Conservation (phyloP, 2,888 invertebrate species). For the Bursaphelenchus okinawaensis region DNA sequence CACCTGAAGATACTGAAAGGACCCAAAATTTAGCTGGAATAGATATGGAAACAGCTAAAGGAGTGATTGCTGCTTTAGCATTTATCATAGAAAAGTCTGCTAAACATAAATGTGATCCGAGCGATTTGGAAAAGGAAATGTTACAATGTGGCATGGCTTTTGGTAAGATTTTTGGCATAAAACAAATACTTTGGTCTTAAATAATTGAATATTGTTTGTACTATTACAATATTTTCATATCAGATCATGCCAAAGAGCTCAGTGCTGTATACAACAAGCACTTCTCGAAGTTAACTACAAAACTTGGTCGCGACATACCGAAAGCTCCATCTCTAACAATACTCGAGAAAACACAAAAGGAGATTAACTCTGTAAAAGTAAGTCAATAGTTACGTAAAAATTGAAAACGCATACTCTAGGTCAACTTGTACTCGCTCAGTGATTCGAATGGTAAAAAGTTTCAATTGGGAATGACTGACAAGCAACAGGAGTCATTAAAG, state of each 20-base stretch:
- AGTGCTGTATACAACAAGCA: constrained; percentile 16
- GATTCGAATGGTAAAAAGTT: constrained; percentile 8
- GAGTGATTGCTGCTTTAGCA: constrained; percentile 30
- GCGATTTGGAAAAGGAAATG: constrained; percentile 36
- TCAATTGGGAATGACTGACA: constrained; percentile 15
- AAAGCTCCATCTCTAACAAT: not conserved
- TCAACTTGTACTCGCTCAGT: not conserved
- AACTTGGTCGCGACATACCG: not conserved
- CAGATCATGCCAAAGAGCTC: constrained; percentile 27
- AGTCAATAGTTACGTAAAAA: too few relatives aligned
- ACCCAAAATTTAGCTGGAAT: not conserved
- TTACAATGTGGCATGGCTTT: constrained; percentile 33
- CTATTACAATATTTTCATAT: too few relatives aligned
- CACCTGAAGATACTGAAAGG: not conserved
- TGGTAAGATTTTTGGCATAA: constrained; percentile 15
- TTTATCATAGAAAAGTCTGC: constrained; percentile 37
- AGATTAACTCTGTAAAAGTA: not conserved
- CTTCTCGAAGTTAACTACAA: not conserved
- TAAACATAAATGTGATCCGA: constrained; percentile 28
- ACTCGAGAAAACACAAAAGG: not conserved
- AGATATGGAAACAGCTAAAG: constrained; percentile 22
- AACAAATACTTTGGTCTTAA: not conserved
- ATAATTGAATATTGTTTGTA: not conserved
- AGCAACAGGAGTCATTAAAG: constrained; percentile 15
- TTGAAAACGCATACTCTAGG: too few relatives aligned